Base-by-base conservation (phyloP, 2,888 invertebrate genomes). In the Pollenia griseotomentosa region DNA sequence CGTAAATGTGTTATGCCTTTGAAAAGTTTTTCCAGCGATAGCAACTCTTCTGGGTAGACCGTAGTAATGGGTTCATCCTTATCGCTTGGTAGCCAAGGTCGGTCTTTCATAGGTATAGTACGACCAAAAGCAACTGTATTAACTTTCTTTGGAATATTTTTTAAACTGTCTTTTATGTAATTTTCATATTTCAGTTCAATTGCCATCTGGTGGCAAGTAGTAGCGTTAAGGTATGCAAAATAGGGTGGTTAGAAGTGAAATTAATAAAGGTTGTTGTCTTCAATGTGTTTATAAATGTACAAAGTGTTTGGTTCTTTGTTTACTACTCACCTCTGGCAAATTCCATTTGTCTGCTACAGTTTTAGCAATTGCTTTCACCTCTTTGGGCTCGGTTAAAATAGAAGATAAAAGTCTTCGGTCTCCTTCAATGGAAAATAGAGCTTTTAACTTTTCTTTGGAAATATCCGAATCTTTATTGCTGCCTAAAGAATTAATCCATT, bases 1-100 rank as follows among this genome's bases (percentile, higher is more conserved):
- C 93, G 91, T 65, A 93, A 89, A 89, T 94, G 93, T 0, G 91
- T 90, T 16, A 93, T 93, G 73, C 93, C 93, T 44, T 92, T 92
- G 74, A 93, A 93, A 11, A 94, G 89, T 83, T 91, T 91, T 70
- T 93, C 90, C 2, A 91, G 90, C 2, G 92, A 91, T 1, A 91
- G 88, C 9, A 94, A 77, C 55, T 93, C 93, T 6, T 90, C 90
- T 0, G 93, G 93, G 71, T 91, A 94, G 4, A 92, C 90, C 7
- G 92, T 92, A 46, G 90, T 90, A n/a, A 93, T 91, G n/a, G 89
- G 88, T 0, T 88, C 89, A 74, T 91, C 91, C 6, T 88, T 87
- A 2, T 90, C 88, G 0, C 90, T 79, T 12, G 91, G 91, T 8
- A 90, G 48, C 91, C 92, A 92, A 3, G 91, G 90, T 4, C 92